These are phyloP conservation scores for Apocheima hispidaria DNA, from an alignment of 2,888 invertebrate genomes.

Conservation along the genomic window DNA sequence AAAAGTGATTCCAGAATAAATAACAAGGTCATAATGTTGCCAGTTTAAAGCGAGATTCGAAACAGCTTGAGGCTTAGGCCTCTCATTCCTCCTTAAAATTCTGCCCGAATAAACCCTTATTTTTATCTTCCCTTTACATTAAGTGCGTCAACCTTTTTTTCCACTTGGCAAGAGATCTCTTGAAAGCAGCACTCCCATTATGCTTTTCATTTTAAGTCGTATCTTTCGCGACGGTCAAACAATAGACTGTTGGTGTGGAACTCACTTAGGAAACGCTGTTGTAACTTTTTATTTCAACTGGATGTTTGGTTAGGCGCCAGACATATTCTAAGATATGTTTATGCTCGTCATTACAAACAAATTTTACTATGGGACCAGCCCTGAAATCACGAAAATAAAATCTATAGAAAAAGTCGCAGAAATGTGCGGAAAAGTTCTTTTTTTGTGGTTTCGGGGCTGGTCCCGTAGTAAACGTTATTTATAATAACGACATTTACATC, in stretches of 20 bases:
- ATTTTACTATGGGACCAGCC: too few species aligned
- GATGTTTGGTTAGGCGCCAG: too few species aligned
- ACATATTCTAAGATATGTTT: too few species aligned
- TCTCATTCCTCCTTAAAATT: constrained; percentile 18
- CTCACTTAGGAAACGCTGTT: constrained; percentile 22
- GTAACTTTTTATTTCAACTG: constrained; percentile 28
- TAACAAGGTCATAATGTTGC: background rate
- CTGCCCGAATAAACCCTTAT: constrained; percentile 26
- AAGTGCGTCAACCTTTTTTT: constrained; percentile 40
- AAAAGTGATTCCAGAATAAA: background rate
- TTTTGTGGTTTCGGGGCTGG: too few species aligned
- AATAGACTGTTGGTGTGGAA: constrained; percentile 30
- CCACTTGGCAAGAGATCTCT: constrained; percentile 22
- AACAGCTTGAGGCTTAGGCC: background rate
- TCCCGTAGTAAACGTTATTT: too few species aligned
- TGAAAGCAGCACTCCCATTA: constrained; percentile 35
- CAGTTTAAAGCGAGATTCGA: background rate
- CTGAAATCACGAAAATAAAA: too few species aligned
- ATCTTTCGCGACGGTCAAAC: constrained; percentile 31
- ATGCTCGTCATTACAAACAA: too few species aligned
- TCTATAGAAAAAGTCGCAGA: too few species aligned
- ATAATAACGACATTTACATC: too few species aligned
- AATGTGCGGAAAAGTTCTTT: too few species aligned
- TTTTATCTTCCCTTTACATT: constrained; percentile 27
- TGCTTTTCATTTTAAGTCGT: constrained; percentile 37